Percentiles rank a stretch among this genome's conserved stretches.
Evolutionary conservation across 2,888 invertebrate genomes (phyloP).

Genomic region (Rhagonycha fulva): DNA sequence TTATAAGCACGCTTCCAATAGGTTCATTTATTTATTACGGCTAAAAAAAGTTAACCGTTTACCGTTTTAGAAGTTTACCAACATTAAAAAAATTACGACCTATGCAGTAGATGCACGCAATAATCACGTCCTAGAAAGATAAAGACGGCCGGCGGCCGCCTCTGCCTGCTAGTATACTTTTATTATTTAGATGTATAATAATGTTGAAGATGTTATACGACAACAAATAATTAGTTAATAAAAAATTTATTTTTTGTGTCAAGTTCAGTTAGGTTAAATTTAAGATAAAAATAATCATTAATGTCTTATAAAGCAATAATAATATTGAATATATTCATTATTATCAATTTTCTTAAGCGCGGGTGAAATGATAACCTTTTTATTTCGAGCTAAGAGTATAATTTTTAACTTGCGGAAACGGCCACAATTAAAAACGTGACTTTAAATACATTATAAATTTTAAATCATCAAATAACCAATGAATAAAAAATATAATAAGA

Average conservation of each 20-base stretch:
- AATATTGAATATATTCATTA: conserved; percentile 2
- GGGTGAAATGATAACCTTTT: conserved; percentile 22
- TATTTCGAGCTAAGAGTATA: background rate
- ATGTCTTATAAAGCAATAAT: conserved; percentile 3
- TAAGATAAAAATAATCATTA: conserved; percentile 9
- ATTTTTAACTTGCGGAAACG: conserved; percentile 3
- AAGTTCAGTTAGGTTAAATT: background rate
- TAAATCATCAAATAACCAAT: background rate
- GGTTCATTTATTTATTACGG: no score
- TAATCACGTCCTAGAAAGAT: no score
- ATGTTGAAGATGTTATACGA: background rate
- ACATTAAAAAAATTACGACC: no score
- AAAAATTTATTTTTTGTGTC: background rate
- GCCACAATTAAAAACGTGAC: background rate
- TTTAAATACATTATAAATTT: background rate
- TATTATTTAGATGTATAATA: no score
- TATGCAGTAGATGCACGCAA: no score
- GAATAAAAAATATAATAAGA: background rate
- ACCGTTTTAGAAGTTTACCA: no score
- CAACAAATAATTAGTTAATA: background rate
- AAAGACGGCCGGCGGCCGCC: no score
- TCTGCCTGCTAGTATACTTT: no score
- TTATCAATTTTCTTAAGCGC: conserved; percentile 21
- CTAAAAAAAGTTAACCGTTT: no score
- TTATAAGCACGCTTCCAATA: no score